phyloP scores from a whole-genome alignment of 2,797 vertebrate species.

The Phrynocephalus guinanensis region DNA sequence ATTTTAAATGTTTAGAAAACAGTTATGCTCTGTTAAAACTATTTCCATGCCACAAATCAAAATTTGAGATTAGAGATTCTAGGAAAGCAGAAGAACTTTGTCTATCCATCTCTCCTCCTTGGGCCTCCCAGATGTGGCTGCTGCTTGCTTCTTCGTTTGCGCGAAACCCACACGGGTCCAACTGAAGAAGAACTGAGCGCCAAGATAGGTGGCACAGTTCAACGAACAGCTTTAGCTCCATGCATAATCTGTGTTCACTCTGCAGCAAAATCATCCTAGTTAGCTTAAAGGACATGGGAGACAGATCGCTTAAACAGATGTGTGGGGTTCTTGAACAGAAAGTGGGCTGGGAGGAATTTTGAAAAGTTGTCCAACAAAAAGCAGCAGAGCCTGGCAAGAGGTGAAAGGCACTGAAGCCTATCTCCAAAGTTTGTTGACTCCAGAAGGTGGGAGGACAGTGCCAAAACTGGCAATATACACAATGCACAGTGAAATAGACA shows the following conservation, averaged over 20 bases:
- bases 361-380: conserved; percentile 10
- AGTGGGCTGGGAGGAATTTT: conserved; percentile 4
- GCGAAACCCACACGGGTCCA: background rate
- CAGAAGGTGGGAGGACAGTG: background rate
- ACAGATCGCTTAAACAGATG: conserved; percentile 25
- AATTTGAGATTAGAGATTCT: conserved; percentile 1
- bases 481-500: background rate
- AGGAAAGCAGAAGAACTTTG: background rate
- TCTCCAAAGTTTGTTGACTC: conserved; percentile 10
- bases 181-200: background rate
- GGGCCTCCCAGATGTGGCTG: background rate
- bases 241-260: conserved; percentile 14
- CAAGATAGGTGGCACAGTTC: conserved; percentile 7
- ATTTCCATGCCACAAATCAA: too few species aligned
- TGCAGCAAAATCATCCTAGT: background rate
- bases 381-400: conserved; percentile 1
- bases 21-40: background rate
- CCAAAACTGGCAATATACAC: background rate
- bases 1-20: background rate
- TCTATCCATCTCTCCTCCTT: background rate
- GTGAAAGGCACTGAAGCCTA: background rate
- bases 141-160: too few species aligned
- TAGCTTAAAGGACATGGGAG: background rate
- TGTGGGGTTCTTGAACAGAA: background rate
- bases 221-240: background rate